These are phyloP conservation scores for Lithobates pipiens DNA, from an alignment of 2,797 vertebrate genomes.

Conservation along the genomic window DNA sequence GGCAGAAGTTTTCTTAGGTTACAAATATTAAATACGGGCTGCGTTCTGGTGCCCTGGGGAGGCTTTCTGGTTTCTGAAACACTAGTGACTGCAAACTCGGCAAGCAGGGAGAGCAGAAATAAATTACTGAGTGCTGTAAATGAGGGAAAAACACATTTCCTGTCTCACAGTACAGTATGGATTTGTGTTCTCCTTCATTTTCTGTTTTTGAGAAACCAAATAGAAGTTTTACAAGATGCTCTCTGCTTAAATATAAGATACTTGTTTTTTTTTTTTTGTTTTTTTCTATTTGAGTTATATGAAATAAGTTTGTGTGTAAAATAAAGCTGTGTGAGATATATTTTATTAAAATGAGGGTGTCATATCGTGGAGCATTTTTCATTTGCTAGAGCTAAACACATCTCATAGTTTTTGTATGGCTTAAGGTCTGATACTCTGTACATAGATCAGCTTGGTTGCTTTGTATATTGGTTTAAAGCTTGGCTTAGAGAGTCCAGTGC, in stretches of 20 bases:
- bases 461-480: too few relatives aligned
- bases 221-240: constrained; percentile 5
- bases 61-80: constrained; percentile 57
- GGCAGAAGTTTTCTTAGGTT: constrained; percentile 51
- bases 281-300: background rate
- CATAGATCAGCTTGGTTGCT: too few relatives aligned
- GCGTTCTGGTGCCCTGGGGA: constrained; percentile 45
- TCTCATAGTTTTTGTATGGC: background rate
- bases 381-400: too few relatives aligned
- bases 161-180: constrained; percentile 50
- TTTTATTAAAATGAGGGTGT: too few relatives aligned
- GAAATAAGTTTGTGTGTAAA: background rate
- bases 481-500: too few relatives aligned
- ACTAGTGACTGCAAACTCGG: constrained; percentile 43
- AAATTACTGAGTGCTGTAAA: constrained; percentile 59
- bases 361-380: too few relatives aligned
- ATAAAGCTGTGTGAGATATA: too few relatives aligned
- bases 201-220: constrained; percentile 41
- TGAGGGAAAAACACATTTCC: constrained; percentile 54
- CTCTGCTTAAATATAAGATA: too few relatives aligned
- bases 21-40: constrained; percentile 46
- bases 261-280: too few relatives aligned
- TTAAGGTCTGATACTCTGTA: background rate
- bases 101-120: constrained; percentile 54
- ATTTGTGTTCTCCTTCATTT: constrained; percentile 46